Base-by-base conservation (phyloP, 2,888 invertebrate species). In the Pterostichus niger region DNA sequence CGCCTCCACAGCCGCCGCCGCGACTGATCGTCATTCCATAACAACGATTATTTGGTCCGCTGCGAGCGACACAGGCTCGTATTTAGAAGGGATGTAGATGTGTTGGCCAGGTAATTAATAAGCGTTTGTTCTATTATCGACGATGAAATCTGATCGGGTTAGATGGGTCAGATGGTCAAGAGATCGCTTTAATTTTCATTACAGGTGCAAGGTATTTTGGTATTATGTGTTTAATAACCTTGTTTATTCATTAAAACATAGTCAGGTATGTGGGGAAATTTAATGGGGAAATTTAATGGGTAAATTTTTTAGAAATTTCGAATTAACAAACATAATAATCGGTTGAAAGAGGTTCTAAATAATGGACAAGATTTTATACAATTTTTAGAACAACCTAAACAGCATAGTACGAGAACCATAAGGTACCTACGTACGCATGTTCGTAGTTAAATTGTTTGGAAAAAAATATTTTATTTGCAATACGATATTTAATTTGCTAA, bases 1-100 rank as follows among this genome's bases (percentile, higher is more conserved):
- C 85, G 85, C 86, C 68, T 40, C 68, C 44, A 40, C 68, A 35
- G 24, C 68, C n/a, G 13, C 64, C 64, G 35, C 40, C 40, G 33
- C 64, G 68, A 17, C 68, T 71, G 68, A 71, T 71, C 68, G 68
- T 71, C 68, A 71, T 71, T 71, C 68, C 68, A 71, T 71, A 71
- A 71, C 68, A 71, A 71, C 68, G 68, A 71, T 71, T 71, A 71
- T 71, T 71, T 71, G 44, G 68, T 71, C 44, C 68, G 17, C 10
- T 71, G 64, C 64, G 64, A 64, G 35, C 40, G 59, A 31, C 49
- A 5, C 68, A 71, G 68, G 24, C 44, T 40, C 44, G 68, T 40
- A 71, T 71, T 71, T 44, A 35, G 40, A 40, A 64, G 64, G 7
- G 68, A 33, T 64, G 46, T 15, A 44, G 68, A 33, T 24, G 40